Evolutionary conservation across 2,888 invertebrate species (phyloP).

Genomic region (Resseliella maxima): DNA sequence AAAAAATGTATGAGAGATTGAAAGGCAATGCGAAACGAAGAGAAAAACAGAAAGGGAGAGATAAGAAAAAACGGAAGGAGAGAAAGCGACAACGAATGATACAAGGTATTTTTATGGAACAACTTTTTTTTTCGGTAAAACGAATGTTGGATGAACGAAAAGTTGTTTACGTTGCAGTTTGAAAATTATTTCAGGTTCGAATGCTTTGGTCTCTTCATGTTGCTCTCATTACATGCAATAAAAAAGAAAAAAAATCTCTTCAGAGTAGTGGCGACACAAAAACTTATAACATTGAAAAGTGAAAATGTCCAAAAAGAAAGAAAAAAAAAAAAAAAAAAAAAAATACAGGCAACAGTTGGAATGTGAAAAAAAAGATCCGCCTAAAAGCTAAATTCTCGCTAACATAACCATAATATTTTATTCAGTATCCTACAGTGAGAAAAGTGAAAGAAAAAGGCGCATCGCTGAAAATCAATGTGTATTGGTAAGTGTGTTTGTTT

Average conservation of each 20-base stretch:
- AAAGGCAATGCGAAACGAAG: background rate
- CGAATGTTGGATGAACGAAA: background rate
- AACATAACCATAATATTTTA: slow-evolving; percentile 45
- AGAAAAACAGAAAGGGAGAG: background rate
- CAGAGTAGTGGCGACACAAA: slow-evolving; percentile 24
- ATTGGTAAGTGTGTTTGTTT: no score
- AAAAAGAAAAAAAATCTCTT: background rate
- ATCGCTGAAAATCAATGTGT: no score
- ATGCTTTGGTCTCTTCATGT: background rate
- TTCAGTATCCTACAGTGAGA: background rate
- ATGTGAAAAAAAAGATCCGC: background rate
- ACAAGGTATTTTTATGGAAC: no score
- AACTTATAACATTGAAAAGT: slow-evolving; percentile 20
- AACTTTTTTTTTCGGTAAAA: background rate
- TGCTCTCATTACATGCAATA: slow-evolving; percentile 11
- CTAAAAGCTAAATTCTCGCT: slow-evolving; percentile 37
- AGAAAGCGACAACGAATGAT: no score
- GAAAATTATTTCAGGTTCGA: background rate
- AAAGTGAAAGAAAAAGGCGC: no score
- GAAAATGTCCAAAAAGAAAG: background rate
- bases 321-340: background rate
- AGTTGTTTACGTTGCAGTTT: background rate
- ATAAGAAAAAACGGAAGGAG: no score
- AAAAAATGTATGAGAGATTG: background rate
- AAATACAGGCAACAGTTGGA: slow-evolving; percentile 4